These are phyloP conservation scores for Darwinula stevensoni DNA, from an alignment of 2,888 invertebrate genomes.

Conservation along the genomic window DNA sequence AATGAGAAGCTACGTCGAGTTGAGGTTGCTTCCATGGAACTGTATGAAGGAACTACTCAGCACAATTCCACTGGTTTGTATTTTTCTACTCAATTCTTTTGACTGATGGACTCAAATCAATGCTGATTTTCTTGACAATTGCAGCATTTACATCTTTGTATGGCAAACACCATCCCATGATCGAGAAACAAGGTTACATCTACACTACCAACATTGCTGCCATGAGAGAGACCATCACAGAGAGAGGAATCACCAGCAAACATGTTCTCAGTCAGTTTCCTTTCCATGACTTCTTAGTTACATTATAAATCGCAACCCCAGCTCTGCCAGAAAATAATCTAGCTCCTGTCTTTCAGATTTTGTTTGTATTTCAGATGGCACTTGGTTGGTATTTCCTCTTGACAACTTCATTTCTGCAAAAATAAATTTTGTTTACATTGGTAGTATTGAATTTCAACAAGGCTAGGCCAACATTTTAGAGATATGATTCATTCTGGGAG, in stretches of 20 bases:
- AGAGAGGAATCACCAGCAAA: constrained; percentile 63
- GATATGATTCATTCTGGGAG: too few species aligned
- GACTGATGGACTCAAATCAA: neutral
- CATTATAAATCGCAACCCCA: too few species aligned
- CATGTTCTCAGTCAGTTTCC: constrained; percentile 38
- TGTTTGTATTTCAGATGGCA: too few species aligned
- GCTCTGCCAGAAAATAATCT: too few species aligned
- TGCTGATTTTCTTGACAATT: neutral
- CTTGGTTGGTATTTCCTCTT: too few species aligned
- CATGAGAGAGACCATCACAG: constrained; percentile 63
- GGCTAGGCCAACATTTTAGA: too few species aligned
- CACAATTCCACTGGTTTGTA: constrained; percentile 32
- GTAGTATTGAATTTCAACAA: too few species aligned
- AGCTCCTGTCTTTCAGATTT: too few species aligned
- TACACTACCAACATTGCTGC: constrained; percentile 45
- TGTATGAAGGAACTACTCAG: constrained; percentile 73
- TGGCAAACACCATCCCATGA: constrained; percentile 21
- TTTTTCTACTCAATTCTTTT: neutral
- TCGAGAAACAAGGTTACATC: constrained; percentile 61
- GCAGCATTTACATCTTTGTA: constrained; percentile 59
- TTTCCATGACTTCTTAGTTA: too few species aligned
- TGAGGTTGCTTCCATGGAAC: constrained; percentile 71
- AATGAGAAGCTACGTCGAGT: constrained; percentile 74
- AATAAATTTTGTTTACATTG: too few species aligned
- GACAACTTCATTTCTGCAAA: too few species aligned